These are phyloP conservation scores for Sebastiscus albofasciatus DNA, from an alignment of 2,797 vertebrate species.

Conservation along the genomic window DNA sequence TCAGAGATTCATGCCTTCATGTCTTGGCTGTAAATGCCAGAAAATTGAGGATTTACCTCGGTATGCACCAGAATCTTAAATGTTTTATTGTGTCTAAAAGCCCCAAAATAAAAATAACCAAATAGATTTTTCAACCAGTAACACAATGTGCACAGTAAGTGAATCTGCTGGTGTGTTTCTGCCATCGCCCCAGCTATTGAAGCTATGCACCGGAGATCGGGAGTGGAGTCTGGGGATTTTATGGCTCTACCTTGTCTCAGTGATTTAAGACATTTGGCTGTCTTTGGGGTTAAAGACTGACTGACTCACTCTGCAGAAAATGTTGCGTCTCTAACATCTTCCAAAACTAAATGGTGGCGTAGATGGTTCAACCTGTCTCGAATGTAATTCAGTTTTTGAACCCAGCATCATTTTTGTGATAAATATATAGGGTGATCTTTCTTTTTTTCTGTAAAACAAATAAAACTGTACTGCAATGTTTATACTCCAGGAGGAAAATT, in stretches of 20 bases:
- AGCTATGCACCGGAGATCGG: not conserved
- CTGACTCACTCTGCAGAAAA: constrained; percentile 30
- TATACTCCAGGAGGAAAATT: not conserved
- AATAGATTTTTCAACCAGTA: not conserved
- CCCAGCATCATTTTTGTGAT: not conserved
- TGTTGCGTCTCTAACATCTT: not conserved
- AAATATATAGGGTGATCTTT: not conserved
- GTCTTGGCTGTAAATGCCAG: not conserved
- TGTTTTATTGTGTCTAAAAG: not conserved
- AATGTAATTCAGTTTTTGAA: not conserved
- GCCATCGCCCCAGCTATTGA: not conserved
- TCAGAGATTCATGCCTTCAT: not conserved
- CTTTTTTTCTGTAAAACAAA: not conserved
- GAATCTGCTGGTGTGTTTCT: not conserved
- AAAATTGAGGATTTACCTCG: not conserved
- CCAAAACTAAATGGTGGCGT: not conserved
- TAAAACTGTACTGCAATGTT: not conserved
- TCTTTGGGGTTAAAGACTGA: constrained; percentile 2
- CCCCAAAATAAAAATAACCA: not conserved
- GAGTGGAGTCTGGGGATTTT: constrained; percentile 13
- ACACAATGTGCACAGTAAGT: not conserved
- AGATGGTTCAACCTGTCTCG: not conserved
- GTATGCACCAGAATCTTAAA: not conserved
- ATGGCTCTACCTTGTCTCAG: constrained; percentile 5
- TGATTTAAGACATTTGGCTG: constrained; percentile 31